Evolutionary conservation across 2,797 vertebrate species (phyloP), one percentile per base, ranked within the genome.

Genomic region (Channa striata): DNA sequence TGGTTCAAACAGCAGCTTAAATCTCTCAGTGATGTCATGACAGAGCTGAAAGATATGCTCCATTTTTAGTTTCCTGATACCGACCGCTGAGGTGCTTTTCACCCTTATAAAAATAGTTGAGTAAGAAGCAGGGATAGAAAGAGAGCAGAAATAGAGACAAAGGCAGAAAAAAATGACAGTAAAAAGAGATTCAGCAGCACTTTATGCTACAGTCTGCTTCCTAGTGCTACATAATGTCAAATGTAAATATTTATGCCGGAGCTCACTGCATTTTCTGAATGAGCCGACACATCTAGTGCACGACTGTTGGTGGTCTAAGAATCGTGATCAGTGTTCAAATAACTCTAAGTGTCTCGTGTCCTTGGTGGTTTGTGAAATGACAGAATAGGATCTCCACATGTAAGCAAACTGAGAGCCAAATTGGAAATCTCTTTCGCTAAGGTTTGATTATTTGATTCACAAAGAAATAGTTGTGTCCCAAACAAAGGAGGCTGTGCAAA

Each of bases 101-200:
- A 46, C 40, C 60, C 60, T 61, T 87, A 80, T 61, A 82, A 90
- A 91, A 90, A 89, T 85, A 87, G 81, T 25, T 61, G 39, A 56
- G 74, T 47, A 63, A 68, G 53, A 81, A 74, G 66, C 53, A 74
- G 68, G 81, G 65, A 65, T 6, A 69, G 46, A 64, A 40, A 78
- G 60, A 64, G 59, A 74, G 50, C 25, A 65, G 57, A 62, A 36
- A 43, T 23, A 21, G 56, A 61, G 68, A 72, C 10, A 64, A 44
- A 78, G 47, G 34, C 47, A 70, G 46, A 66, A 53, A 59, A 53
- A 10, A 19, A 40, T 40, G 56, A 25, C 17, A 40, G 8, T 11
- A 74, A 42, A 47, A 53, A 43, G 30, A 64, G 68, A 72, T 69
- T 63, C 50, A 73, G 49, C 50, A 69, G 73, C 52, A 59, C 58